Evolutionary conservation across 2,888 invertebrate species (phyloP).

Genomic region (Rotaria macrura): DNA sequence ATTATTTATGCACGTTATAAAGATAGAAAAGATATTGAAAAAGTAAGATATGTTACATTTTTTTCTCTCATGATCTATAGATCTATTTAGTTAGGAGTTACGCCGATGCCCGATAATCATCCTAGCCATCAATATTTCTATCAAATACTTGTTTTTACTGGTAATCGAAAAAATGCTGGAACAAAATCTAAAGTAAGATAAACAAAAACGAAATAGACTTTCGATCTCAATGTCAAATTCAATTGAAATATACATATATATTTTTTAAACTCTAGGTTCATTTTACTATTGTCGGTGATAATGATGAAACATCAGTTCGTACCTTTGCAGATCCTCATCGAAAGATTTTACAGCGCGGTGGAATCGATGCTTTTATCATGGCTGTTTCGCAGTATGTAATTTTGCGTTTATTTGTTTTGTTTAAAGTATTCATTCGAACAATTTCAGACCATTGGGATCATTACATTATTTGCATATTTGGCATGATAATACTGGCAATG

Average conservation of each 20-base stretch:
- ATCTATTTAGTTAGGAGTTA: slow-evolving; percentile 46
- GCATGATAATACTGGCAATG: slow-evolving; percentile 53
- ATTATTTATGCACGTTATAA: slow-evolving; percentile 44
- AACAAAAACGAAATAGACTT: too few species aligned
- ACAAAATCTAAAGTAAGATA: slow-evolving; percentile 43
- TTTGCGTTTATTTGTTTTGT: too few species aligned
- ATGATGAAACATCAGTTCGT: too few species aligned
- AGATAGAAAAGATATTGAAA: slow-evolving; percentile 45
- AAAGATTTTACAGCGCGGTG: slow-evolving; percentile 47
- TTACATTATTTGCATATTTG: slow-evolving; percentile 48
- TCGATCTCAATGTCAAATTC: too few species aligned
- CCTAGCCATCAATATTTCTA: slow-evolving; percentile 50
- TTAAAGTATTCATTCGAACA: too few species aligned
- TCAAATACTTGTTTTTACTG: slow-evolving; percentile 50
- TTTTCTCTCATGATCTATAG: too few species aligned
- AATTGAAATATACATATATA: too few species aligned
- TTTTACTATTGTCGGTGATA: too few species aligned
- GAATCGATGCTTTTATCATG: slow-evolving; percentile 50
- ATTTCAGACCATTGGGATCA: slow-evolving; percentile 41
- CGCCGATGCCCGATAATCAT: slow-evolving; percentile 50
- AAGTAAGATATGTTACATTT: too few species aligned
- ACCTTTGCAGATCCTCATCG: slow-evolving; percentile 46
- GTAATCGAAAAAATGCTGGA: slow-evolving; percentile 42
- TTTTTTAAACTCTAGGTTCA: too few species aligned
- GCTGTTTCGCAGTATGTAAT: slow-evolving; percentile 36